Evolutionary conservation across 2,113 vertebrate genomes (phyloP), one percentile per base, ranked within the genome.

Genomic region (Sylvia atricapilla): DNA sequence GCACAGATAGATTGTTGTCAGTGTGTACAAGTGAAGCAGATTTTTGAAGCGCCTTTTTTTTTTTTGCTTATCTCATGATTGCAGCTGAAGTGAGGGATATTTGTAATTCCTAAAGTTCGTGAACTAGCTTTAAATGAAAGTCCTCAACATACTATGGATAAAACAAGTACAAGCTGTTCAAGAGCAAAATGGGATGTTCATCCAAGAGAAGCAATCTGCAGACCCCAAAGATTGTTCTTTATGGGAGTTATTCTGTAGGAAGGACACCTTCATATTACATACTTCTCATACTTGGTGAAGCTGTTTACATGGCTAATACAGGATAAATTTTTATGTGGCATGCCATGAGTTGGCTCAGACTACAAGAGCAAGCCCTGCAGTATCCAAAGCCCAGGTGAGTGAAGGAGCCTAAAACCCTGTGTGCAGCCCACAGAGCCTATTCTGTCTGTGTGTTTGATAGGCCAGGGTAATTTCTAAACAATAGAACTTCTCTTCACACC

Each of bases 81-180:
- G 83, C 68, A 89, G 67, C 92, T 91, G 89, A 91, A 78, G 67
- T 52, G 55, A 92, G 78, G 47, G 43, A 47, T 94, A 85, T 87
- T 60, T 95, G 35, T 64, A 47, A n/a, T 81, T 20, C 56, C 52
- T 75, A 59, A 8, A 75, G 83, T 96, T 64, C 25, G 55, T 80
- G 39, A 70, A 47, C 60, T 84, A 72, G 46, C 63, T 91, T 88
- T 75, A 78, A 92, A 58, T 75, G 10, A 43, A 86, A 74, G 39
- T 83, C 49, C 47, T 94, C 50, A 76, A 49, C 27, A 30, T 41
- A 50, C 39, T 53, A 35, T 74, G 0, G 11, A 67, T 73, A 59
- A 85, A 80, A 55, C 15, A 44, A 78, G 60, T 56, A 59, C 37
- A 43, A 72, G 44, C 64, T 68, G 19, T 60, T 95, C 24, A 82